Evolutionary conservation across 2,888 invertebrate species (phyloP), one percentile per base, ranked within the genome.

Genomic region (Corbicula japonica): DNA sequence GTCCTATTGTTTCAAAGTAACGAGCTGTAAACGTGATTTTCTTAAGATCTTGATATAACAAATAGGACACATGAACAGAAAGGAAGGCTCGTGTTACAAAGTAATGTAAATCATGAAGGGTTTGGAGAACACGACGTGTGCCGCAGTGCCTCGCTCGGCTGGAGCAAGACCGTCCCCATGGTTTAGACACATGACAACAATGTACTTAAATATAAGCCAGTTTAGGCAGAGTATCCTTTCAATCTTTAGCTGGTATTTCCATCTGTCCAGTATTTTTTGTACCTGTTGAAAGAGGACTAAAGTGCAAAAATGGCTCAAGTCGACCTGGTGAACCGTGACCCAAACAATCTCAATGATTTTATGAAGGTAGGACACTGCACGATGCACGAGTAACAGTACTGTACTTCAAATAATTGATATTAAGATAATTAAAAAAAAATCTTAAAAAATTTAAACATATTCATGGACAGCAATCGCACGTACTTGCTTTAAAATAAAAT

Each of bases 271-370:
- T 54, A 12, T 46, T 46, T 30, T 23, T 32, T 30, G 12, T 30
- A n/a, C 41, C n/a, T 26, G 12, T 21, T 23, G 6, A 46, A 34
- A 44, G 48, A 34, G 32, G 48, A 46, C 28, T 46, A 23, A 48
- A 21, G 8, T 30, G 18, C 32, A 1, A 62, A 62, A 46, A 62
- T 63, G 34, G 10, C 12, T n/a, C n/a, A n/a, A 12, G 65, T 54
- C 10, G 68, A 74, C 50, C 41, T 74, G n/a, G 52, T 54, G 12
- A 68, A 69, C 34, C 69, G 75, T n/a, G 75, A 76, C 63, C 76
- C 76, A 6, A 76, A 76, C 60, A 52, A 58, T 28, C 58, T 76
- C n/a, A 76, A 76, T 58, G 48, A 23, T 18, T 70, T 70, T 46
- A 44, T 72, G n/a, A 62, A 63, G 71, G 71, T 72, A 72, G 56